phyloP scores from a whole-genome alignment of 2,797 vertebrate species.

The Neosilurus mollespiculum region DNA sequence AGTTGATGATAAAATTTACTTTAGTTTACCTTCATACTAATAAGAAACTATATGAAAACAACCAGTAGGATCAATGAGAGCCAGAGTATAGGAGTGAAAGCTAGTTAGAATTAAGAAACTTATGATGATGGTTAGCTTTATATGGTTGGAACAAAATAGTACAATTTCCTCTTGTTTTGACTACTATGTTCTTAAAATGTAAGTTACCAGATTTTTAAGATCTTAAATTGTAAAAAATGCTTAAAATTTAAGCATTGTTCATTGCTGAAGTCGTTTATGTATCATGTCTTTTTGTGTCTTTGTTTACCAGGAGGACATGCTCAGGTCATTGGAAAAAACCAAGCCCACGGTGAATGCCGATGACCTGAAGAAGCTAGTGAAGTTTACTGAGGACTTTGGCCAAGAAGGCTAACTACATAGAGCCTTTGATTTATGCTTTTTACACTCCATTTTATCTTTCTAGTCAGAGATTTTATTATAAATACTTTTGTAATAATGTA shows the following conservation, averaged over 20 bases:
- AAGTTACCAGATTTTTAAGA: background rate
- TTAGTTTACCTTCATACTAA: background rate
- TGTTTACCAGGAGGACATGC: slow-evolving; percentile 81
- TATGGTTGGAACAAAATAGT: background rate
- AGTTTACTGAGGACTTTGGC: slow-evolving; percentile 95
- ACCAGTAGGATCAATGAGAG: background rate
- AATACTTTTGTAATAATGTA: background rate
- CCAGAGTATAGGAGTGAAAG: background rate
- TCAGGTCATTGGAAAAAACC: slow-evolving; percentile 78
- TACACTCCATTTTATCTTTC: slow-evolving; percentile 1
- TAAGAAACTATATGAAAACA: background rate
- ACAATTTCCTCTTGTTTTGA: background rate
- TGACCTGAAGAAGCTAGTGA: slow-evolving; percentile 87
- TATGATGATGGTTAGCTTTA: background rate
- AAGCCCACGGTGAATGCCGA: slow-evolving; percentile 94
- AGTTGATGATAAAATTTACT: background rate
- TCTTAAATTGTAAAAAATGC: background rate
- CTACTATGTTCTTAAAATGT: background rate
- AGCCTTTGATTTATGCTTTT: background rate
- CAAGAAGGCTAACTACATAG: slow-evolving; percentile 82
- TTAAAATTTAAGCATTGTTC: background rate
- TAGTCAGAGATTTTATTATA: background rate
- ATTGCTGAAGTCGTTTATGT: background rate
- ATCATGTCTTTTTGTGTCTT: background rate
- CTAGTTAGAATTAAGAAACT: background rate